Percentiles rank a stretch among this genome's conserved stretches.
phyloP scores from a whole-genome alignment of 1,140 invertebrate species.

The Brachionus asplanchnoidis region DNA sequence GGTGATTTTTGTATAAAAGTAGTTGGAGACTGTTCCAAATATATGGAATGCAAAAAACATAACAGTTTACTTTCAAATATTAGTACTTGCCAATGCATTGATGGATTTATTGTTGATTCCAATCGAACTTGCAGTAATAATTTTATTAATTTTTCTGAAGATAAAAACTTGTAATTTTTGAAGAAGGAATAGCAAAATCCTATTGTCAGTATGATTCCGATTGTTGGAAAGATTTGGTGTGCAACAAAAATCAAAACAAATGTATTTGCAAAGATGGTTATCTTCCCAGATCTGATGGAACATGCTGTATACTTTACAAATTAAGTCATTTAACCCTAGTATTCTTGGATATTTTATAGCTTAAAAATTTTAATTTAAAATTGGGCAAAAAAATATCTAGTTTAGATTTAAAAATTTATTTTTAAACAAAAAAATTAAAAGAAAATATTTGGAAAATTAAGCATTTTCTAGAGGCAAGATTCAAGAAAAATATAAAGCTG shows the following conservation, averaged over 20 bases:
- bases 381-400: too few species aligned
- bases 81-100: not conserved
- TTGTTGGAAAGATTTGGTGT: conserved; percentile 2
- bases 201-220: not conserved
- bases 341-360: too few species aligned
- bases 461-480: too few species aligned
- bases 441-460: too few species aligned
- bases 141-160: not conserved
- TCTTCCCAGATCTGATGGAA: not conserved
- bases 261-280: conserved; percentile 9
- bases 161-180: not conserved
- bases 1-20: not conserved
- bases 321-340: not conserved
- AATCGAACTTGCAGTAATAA: conserved; percentile 14
- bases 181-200: not conserved
- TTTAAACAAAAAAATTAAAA: too few species aligned
- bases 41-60: conserved; percentile 31
- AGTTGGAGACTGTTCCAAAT: not conserved
- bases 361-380: too few species aligned
- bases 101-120: not conserved
- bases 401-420: too few species aligned
- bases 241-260: not conserved
- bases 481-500: too few species aligned
- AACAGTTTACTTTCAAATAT: not conserved
- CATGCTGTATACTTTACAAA: not conserved